phyloP scores from a whole-genome alignment of 2,888 invertebrate species.

The Euproctis similis region DNA sequence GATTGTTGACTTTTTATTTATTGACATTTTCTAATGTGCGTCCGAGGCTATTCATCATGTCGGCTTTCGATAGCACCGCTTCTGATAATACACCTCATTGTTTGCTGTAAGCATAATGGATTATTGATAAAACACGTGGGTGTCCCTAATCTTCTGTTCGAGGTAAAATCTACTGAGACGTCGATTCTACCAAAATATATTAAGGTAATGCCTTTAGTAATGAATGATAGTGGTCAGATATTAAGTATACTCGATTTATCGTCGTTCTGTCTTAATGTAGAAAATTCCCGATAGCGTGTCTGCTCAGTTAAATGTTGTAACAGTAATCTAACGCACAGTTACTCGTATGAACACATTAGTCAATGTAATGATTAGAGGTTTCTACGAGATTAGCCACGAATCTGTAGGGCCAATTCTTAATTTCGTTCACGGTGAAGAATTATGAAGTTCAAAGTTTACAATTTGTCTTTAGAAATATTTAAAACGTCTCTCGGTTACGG shows the following conservation, averaged over 20 bases:
- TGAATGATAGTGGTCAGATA: constrained; percentile 62
- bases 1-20: constrained; percentile 72
- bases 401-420: constrained; percentile 40
- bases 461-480: constrained; percentile 40
- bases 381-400: constrained; percentile 46
- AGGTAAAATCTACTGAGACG: constrained; percentile 52
- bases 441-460: constrained; percentile 49
- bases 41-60: constrained; percentile 60
- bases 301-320: constrained; percentile 54
- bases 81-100: constrained; percentile 67
- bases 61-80: constrained; percentile 42
- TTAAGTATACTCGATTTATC: constrained; percentile 64
- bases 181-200: constrained; percentile 53
- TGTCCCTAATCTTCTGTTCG: constrained; percentile 60
- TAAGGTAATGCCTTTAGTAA: constrained; percentile 49
- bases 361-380: constrained; percentile 48
- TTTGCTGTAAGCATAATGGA: constrained; percentile 70
- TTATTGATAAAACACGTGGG: constrained; percentile 74
- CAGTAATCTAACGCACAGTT: constrained; percentile 46
- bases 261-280: constrained; percentile 50
- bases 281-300: constrained; percentile 53
- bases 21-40: constrained; percentile 72
- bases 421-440: constrained; percentile 35
- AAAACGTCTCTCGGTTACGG: constrained; percentile 16
- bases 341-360: constrained; percentile 55